A percentile compares a stretch with the other conserved stretches of the same genome.
These are phyloP conservation scores for Chromoteleia sp. DNA, from an alignment of 2,888 invertebrate species.

Conservation along the genomic window DNA sequence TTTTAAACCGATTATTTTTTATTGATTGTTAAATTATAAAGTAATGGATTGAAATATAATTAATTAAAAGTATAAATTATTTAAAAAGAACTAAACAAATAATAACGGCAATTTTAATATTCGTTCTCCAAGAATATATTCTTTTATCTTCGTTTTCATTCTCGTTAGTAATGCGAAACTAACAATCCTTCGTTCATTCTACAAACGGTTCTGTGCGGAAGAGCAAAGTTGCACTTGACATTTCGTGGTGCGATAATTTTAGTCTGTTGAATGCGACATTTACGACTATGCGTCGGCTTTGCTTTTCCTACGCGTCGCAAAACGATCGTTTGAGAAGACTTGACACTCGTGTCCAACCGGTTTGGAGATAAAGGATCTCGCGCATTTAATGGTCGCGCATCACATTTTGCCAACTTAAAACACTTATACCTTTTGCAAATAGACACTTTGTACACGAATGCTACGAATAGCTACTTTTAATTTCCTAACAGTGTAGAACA, in stretches of 20 bases:
- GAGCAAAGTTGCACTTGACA: conserved; percentile 78
- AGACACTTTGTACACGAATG: background rate
- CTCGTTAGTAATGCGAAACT: conserved; percentile 16
- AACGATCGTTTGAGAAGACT: conserved; percentile 38
- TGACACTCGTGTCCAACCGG: conserved; percentile 22
- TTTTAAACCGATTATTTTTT: no score
- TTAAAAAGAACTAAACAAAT: no score
- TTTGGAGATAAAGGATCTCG: conserved; percentile 40
- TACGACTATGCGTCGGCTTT: conserved; percentile 74
- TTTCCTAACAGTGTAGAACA: background rate
- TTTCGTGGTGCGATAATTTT: conserved; percentile 79
- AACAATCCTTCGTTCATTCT: conserved; percentile 33
- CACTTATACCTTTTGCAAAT: conserved; percentile 1
- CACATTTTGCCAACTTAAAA: conserved; percentile 16
- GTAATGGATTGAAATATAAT: no score
- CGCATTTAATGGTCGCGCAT: conserved; percentile 34
- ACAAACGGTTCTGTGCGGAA: conserved; percentile 58
- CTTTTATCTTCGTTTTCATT: conserved; percentile 22
- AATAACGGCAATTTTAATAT: no score
- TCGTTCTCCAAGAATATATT: background rate
- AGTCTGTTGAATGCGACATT: conserved; percentile 78
- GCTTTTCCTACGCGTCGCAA: conserved; percentile 67
- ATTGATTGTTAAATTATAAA: no score
- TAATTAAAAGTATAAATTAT: no score
- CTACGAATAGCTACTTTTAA: background rate